phyloP scores from a whole-genome alignment of 1,140 invertebrate genomes.

The Drosophila biarmipes region DNA sequence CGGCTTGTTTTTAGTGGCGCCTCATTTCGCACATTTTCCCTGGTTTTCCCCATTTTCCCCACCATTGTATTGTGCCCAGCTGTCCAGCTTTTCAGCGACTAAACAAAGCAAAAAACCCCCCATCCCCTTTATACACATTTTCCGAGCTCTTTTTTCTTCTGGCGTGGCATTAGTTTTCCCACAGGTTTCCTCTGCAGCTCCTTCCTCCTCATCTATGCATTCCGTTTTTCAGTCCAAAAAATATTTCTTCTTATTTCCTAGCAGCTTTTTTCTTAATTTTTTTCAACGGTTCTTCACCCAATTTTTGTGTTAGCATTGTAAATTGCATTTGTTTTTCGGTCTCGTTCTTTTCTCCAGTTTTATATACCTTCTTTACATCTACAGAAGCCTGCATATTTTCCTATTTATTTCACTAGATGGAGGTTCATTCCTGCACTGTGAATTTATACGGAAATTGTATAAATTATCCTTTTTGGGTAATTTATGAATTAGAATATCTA shows the following conservation, averaged over 20 bases:
- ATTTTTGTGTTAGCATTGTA: constrained; percentile 67
- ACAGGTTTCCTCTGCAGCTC: constrained; percentile 29
- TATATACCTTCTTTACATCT: constrained; percentile 3
- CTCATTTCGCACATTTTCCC: constrained; percentile 28
- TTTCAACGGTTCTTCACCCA: constrained; percentile 23
- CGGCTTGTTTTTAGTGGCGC: constrained; percentile 38
- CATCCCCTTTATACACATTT: constrained; percentile 5
- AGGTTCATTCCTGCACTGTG: constrained; percentile 3
- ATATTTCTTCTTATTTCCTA: constrained; percentile 22
- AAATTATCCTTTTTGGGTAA: too few relatives aligned
- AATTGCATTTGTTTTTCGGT: constrained; percentile 66
- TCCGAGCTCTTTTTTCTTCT: background rate
- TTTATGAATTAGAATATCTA: too few relatives aligned
- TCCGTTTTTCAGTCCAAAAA: constrained; percentile 35
- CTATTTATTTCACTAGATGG: constrained; percentile 57
- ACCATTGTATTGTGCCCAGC: constrained; percentile 33
- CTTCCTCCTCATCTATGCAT: constrained; percentile 42
- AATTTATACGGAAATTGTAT: background rate
- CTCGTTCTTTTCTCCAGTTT: constrained; percentile 6
- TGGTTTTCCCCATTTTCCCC: background rate
- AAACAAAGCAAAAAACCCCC: constrained; percentile 34
- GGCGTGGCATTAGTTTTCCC: constrained; percentile 12
- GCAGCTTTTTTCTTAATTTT: constrained; percentile 11
- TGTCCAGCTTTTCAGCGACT: constrained; percentile 45
- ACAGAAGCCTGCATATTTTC: constrained; percentile 29